Evolutionary conservation across 1,140 invertebrate species (phyloP).

Genomic region (Laupala kohalensis): DNA sequence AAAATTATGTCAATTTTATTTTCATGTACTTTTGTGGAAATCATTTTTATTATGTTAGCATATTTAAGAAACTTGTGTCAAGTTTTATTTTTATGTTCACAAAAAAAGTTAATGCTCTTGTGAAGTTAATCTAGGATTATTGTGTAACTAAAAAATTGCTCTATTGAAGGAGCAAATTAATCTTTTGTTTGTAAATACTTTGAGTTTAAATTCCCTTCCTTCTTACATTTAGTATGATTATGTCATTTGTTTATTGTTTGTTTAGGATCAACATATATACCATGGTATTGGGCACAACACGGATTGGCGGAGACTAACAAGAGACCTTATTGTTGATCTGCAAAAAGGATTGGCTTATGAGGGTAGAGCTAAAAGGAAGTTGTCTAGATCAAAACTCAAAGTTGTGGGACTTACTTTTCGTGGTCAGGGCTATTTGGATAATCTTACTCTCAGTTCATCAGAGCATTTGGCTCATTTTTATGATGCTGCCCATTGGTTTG

Average conservation of each 20-base stretch:
- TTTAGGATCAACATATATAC: slow-evolving; percentile 61
- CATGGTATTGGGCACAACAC: slow-evolving; percentile 66
- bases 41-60: too few species aligned
- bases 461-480: slow-evolving; percentile 84
- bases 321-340: slow-evolving; percentile 82
- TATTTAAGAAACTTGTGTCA: too few species aligned
- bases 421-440: slow-evolving; percentile 66
- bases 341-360: slow-evolving; percentile 66
- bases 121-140: too few species aligned
- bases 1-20: too few species aligned
- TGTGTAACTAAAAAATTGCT: too few species aligned
- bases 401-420: slow-evolving; percentile 50
- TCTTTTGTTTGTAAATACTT: neutral
- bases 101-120: too few species aligned
- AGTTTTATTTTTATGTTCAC: too few species aligned
- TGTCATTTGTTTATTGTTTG: slow-evolving; percentile 18
- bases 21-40: too few species aligned
- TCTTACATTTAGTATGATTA: too few species aligned
- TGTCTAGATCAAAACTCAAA: slow-evolving; percentile 64
- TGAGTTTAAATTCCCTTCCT: neutral
- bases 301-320: slow-evolving; percentile 68
- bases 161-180: too few species aligned
- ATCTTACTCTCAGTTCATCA: slow-evolving; percentile 67
- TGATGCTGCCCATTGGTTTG: slow-evolving; percentile 86
- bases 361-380: slow-evolving; percentile 50